Evolutionary conservation across 2,888 invertebrate genomes (phyloP), one percentile per base, ranked within the genome.

Genomic region (Leucoma salicis): DNA sequence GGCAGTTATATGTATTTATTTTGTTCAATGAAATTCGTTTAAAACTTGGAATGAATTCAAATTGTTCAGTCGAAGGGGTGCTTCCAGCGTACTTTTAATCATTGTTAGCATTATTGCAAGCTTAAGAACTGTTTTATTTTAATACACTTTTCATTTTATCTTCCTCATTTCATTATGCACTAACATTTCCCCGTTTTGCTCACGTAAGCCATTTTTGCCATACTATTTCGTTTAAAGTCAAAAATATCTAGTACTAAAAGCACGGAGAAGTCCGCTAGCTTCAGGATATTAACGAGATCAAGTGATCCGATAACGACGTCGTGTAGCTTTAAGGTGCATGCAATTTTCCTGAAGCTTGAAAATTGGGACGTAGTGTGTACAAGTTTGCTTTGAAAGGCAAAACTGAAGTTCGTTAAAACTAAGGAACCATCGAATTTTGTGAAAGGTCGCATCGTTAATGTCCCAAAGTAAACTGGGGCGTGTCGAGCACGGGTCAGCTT

Each of bases 41-140:
- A 78, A 82, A 78, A 82, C 66, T 84, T 85, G 84, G 81, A 83
- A 64, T 61, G 57, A 62, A 64, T 82, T 85, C 83, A 83, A 76
- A 66, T 57, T 53, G 60, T 70, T 54, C 53, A 66, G 60, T 43
- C 51, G 53, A 66, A 62, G 64, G 60, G 63, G 59, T 69, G 72
- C 74, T 71, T 72, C 76, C 71, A 72, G 66, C 54, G 51, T 51
- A 59, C 65, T 68, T 64, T 74, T 74, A 71, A 78, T 78, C 70
- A 74, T 74, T 77, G 74, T 77, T 78, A 73, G 66, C 67, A 61
- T 73, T 73, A 69, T 69, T 69, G 60, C 53, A 53, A 53, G 47
- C 54, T 57, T 49, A 54, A 63, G 53, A 63, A 54, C 46, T 51
- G 48, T 57, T 57, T 53, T 56, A 56, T 60, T 53, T 51, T 51